phyloP scores from a whole-genome alignment of 2,797 vertebrate genomes.

The Propithecus perrieri region DNA sequence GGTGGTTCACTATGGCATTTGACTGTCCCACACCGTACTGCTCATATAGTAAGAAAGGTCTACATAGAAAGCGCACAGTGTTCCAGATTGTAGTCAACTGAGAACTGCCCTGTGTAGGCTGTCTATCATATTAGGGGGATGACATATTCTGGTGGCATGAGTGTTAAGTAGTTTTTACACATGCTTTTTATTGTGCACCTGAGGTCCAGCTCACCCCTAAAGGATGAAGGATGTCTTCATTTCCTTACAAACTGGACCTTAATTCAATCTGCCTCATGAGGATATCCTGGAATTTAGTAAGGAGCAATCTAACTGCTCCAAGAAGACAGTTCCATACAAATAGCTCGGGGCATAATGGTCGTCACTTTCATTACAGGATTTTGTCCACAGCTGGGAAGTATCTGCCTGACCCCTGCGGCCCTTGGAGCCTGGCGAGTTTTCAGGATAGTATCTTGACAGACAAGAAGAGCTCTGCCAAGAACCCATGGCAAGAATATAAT shows the following conservation, averaged over 20 bases:
- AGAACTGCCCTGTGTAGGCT: not conserved
- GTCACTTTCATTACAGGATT: constrained; percentile 87
- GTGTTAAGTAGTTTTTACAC: not conserved
- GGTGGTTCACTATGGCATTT: not conserved
- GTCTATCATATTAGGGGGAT: not conserved
- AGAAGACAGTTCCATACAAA: too few species aligned
- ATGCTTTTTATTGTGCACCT: not conserved
- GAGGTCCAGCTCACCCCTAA: not conserved
- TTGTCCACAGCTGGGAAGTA: constrained; percentile 94
- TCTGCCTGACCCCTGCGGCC: constrained; percentile 95
- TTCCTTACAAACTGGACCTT: not conserved
- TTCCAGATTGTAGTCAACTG: too few species aligned
- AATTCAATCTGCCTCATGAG: not conserved
- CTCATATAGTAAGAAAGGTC: not conserved
- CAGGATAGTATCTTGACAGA: constrained; percentile 90
- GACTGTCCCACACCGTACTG: rapidly evolving
- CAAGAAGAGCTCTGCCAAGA: constrained; percentile 90
- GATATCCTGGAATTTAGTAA: not conserved
- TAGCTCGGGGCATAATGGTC: not conserved
- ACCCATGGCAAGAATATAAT: constrained; percentile 98
- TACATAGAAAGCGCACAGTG: not conserved
- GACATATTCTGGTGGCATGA: not conserved
- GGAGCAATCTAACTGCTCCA: not conserved
- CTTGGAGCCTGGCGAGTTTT: constrained; percentile 93
- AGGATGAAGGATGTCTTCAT: not conserved